Conservation (phyloP, 2,888 invertebrate species). For the Drosophila basisetae region DNA sequence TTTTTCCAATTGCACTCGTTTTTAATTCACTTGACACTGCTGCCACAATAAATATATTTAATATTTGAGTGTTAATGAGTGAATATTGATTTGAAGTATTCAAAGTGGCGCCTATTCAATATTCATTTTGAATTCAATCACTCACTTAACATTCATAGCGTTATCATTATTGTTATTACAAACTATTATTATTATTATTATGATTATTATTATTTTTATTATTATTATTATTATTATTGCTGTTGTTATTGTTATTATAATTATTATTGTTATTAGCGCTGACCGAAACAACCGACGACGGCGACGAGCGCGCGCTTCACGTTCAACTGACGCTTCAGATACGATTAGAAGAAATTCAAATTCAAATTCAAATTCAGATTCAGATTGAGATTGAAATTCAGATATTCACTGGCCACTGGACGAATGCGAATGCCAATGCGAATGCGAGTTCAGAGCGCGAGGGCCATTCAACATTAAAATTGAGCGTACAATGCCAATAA, state of each 20-base stretch:
- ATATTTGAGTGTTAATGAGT: conserved; percentile 34
- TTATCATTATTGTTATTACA: conserved; percentile 60
- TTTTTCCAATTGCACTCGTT: conserved; percentile 56
- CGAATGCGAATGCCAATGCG: conserved; percentile 13
- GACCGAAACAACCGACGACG: conserved; percentile 71
- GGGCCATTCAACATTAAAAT: conserved; percentile 63
- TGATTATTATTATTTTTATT: conserved; percentile 55
- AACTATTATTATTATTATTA: conserved; percentile 62
- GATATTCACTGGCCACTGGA: conserved; percentile 48
- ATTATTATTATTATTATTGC: conserved; percentile 41
- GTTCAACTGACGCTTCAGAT: conserved; percentile 42
- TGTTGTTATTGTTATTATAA: conserved; percentile 62
- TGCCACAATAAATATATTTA: conserved; percentile 13
- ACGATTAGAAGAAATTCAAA: conserved; percentile 24
- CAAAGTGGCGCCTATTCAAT: conserved; percentile 54
- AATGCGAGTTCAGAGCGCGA: conserved; percentile 46
- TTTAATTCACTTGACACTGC: conserved; percentile 54
- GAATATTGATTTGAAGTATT: conserved; percentile 43
- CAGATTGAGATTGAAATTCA: conserved; percentile 22
- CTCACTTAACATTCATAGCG: conserved; percentile 52
- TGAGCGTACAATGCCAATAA: conserved; percentile 76
- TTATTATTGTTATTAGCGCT: conserved; percentile 61
- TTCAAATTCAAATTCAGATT: conserved; percentile 32
- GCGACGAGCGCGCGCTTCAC: conserved; percentile 62
- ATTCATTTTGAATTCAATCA: conserved; percentile 47